A percentile compares a stretch with the other conserved stretches of the same genome.
These are phyloP conservation scores for Caenorhabditis becei DNA, from an alignment of 2,888 invertebrate genomes.

Conservation along the genomic window DNA sequence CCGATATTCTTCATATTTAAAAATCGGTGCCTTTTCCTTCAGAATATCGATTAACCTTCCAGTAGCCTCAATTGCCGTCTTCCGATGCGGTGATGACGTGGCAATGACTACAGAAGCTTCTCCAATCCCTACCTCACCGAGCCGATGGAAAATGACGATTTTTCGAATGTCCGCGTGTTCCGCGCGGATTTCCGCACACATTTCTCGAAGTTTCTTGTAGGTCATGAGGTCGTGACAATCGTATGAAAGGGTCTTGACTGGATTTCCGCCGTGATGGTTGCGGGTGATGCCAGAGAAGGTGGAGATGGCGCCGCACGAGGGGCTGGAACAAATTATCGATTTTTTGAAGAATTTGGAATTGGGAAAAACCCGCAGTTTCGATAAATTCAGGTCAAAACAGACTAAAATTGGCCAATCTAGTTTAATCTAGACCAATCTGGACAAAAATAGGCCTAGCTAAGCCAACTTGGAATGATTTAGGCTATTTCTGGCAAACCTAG, in stretches of 20 bases:
- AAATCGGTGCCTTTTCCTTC: constrained; percentile 78
- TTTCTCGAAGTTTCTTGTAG: constrained; percentile 61
- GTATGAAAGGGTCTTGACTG: constrained; percentile 73
- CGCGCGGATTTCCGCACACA: constrained; percentile 55
- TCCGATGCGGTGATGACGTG: constrained; percentile 76
- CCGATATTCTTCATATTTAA: constrained; percentile 51
- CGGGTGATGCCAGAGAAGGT: constrained; percentile 76
- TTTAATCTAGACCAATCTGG: no score
- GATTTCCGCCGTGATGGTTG: constrained; percentile 74
- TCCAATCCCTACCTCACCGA: constrained; percentile 73
- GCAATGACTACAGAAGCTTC: constrained; percentile 78
- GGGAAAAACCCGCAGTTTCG: no score
- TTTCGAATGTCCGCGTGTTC: constrained; percentile 65
- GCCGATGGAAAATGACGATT: constrained; percentile 75
- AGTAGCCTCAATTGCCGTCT: constrained; percentile 77
- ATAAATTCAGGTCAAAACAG: no score
- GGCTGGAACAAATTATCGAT: constrained; percentile 35
- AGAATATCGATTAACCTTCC: constrained; percentile 75
- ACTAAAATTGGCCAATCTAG: no score
- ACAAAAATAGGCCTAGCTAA: no score
- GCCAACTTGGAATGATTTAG: no score
- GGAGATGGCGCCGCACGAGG: constrained; percentile 77
- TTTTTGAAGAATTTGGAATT: no score
- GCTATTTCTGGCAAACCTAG: no score
- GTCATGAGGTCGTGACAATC: constrained; percentile 80